phyloP scores from a whole-genome alignment of 2,797 vertebrate species.

The Spinibarbus caldwelli region DNA sequence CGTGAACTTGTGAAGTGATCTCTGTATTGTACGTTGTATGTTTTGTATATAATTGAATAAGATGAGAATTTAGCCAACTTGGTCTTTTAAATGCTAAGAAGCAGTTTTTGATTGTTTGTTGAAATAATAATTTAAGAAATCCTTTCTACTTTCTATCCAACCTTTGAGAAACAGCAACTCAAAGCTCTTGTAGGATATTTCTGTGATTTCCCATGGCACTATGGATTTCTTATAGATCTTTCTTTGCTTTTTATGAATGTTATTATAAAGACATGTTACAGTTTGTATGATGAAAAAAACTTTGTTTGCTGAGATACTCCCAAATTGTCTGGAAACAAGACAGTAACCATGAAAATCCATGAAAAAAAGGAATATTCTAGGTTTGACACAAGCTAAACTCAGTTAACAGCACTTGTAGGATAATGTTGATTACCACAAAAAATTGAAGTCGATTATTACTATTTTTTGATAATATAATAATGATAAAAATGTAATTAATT shows the following conservation, averaged over 20 bases:
- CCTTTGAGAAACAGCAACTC: slow-evolving; percentile 5
- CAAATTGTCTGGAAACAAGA: not conserved
- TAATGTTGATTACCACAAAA: not conserved
- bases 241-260: slow-evolving; percentile 45
- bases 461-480: not conserved
- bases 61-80: slow-evolving; percentile 66
- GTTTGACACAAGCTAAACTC: not conserved
- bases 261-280: slow-evolving; percentile 29
- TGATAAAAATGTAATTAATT: not conserved
- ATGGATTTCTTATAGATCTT: slow-evolving; percentile 45
- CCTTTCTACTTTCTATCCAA: slow-evolving; percentile 51
- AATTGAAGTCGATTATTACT: not conserved
- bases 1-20: slow-evolving; percentile 78
- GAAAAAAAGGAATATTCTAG: not conserved
- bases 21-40: slow-evolving; percentile 77
- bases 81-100: slow-evolving; percentile 71
- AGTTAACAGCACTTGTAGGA: not conserved
- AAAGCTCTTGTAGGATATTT: slow-evolving; percentile 41
- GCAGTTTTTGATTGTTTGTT: slow-evolving; percentile 65
- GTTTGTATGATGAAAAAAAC: not conserved
- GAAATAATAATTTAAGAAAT: slow-evolving; percentile 58
- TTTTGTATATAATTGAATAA: slow-evolving; percentile 76
- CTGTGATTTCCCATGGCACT: slow-evolving; percentile 41
- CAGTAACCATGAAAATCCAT: not conserved
- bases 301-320: slow-evolving; percentile 14